These are phyloP conservation scores for Suncus etruscus DNA, from an alignment of 2,113 vertebrate species.

Conservation along the genomic window DNA sequence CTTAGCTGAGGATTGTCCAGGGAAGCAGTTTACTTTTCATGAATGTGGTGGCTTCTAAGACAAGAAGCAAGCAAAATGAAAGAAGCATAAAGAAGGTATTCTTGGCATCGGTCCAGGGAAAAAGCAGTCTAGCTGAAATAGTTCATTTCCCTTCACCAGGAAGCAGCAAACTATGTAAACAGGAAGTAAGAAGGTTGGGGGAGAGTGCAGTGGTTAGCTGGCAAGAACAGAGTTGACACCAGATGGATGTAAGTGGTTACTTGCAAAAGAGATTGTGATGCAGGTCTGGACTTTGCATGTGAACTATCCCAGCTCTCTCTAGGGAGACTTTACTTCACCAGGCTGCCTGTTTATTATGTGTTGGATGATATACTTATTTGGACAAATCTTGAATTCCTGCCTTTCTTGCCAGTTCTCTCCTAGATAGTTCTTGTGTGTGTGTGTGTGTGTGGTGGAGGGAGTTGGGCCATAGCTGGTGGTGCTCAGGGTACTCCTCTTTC, in stretches of 20 bases:
- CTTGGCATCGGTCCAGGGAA: conserved; percentile 67
- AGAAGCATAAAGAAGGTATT: conserved; percentile 51
- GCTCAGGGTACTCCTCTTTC: too few relatives aligned
- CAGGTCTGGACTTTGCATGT: conserved; percentile 26
- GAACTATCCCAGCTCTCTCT: not conserved
- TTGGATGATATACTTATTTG: not conserved
- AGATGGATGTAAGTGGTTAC: conserved; percentile 68
- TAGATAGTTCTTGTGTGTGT: not conserved
- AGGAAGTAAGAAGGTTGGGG: conserved; percentile 81
- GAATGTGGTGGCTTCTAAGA: conserved; percentile 18
- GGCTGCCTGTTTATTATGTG: not conserved
- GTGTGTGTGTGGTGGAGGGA: too few relatives aligned
- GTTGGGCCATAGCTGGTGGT: too few relatives aligned
- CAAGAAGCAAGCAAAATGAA: conserved; percentile 61
- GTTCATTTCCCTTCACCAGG: conserved; percentile 68
- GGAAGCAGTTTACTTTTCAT: not conserved
- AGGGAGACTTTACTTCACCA: conserved; percentile 33
- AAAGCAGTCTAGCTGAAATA: conserved; percentile 74
- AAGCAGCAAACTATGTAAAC: conserved; percentile 80
- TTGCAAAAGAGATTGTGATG: conserved; percentile 68
- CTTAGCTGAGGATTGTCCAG: not conserved
- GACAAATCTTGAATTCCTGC: conserved; percentile 16
- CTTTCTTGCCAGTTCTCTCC: conserved; percentile 37
- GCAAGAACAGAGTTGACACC: conserved; percentile 70
- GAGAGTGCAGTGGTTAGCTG: conserved; percentile 78